phyloP scores from a whole-genome alignment of 2,797 vertebrate genomes.

The Smutsia gigantea region DNA sequence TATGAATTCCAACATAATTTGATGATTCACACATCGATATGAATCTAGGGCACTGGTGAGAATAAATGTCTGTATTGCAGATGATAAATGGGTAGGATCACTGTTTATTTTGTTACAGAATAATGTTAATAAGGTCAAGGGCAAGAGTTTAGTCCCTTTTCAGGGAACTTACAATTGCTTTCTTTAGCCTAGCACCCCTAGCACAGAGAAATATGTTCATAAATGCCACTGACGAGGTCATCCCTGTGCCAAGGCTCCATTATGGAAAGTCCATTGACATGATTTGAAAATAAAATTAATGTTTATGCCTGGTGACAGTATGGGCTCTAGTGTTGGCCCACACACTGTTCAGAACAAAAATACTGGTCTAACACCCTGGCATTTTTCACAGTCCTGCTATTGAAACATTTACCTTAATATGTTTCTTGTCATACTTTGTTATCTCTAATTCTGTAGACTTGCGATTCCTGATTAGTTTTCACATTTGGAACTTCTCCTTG shows the following conservation, averaged over 20 bases:
- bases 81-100: conserved; percentile 17
- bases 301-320: not conserved
- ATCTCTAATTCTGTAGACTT: not conserved
- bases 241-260: not conserved
- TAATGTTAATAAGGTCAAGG: conserved; percentile 9
- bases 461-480: not conserved
- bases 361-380: not conserved
- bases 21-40: conserved; percentile 37
- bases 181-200: not conserved
- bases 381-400: not conserved
- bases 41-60: not conserved
- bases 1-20: conserved; percentile 60
- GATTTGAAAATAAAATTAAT: not conserved
- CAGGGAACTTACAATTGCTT: not conserved
- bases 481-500: not conserved
- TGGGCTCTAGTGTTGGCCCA: not conserved
- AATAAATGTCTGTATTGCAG: not conserved
- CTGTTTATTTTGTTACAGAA: conserved; percentile 47
- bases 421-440: not conserved
- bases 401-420: not conserved
- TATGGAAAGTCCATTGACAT: not conserved
- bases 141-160: not conserved
- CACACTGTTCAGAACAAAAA: not conserved
- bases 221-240: not conserved
- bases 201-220: not conserved